phyloP scores from a whole-genome alignment of 2,797 vertebrate genomes.

The Protosalanx chinensis region DNA sequence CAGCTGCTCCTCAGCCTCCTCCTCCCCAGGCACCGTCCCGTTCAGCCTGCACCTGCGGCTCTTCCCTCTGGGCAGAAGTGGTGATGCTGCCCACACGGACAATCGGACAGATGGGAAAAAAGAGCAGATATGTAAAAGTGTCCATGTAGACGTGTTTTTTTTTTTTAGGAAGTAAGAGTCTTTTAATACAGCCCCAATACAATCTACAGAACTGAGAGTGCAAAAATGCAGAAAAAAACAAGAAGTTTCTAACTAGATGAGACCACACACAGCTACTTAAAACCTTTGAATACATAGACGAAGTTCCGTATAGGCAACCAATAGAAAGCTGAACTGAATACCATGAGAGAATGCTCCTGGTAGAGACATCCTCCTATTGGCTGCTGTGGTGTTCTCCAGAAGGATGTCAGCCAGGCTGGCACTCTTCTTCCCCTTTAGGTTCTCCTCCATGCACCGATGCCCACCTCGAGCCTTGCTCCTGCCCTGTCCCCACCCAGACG shows the following conservation, averaged over 20 bases:
- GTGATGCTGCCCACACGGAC: background rate
- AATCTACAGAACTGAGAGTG: background rate
- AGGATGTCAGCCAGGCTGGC: constrained; percentile 88
- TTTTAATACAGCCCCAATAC: background rate
- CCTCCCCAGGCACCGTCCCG: constrained; percentile 16
- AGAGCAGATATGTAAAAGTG: background rate
- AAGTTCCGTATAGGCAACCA: background rate
- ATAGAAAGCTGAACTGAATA: constrained; percentile 52
- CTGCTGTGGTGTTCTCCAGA: constrained; percentile 75
- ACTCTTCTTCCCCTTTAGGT: constrained; percentile 84
- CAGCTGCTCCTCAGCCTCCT: constrained; percentile 76
- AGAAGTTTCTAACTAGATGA: background rate
- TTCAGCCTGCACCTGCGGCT: constrained; percentile 16
- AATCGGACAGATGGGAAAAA: background rate
- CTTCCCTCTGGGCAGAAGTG: background rate
- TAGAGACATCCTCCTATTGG: constrained; percentile 82
- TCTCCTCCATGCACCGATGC: constrained; percentile 64
- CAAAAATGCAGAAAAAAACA: background rate
- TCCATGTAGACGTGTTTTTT: background rate
- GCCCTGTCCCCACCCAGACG: constrained; percentile 52
- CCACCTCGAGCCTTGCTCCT: constrained; percentile 62
- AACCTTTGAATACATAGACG: background rate
- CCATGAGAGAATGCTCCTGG: constrained; percentile 86
- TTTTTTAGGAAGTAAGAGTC: background rate
- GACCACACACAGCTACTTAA: background rate